Conservation (phyloP, 2,113 vertebrate genomes). For the Hippocampus zosterae region DNA sequence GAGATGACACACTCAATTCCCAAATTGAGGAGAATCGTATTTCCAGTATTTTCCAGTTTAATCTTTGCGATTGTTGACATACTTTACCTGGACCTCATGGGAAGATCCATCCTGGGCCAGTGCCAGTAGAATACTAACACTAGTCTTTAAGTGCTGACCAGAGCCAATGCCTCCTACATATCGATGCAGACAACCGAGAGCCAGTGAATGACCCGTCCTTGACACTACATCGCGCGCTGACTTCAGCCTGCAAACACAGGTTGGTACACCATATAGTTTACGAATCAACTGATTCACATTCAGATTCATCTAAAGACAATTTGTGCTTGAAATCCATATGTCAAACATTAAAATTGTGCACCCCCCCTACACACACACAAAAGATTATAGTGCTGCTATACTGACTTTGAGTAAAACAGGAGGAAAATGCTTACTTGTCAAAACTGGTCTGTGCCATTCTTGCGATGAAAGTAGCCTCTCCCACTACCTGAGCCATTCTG, state of each 20-base stretch:
- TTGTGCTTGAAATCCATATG: neutral
- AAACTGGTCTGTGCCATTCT: slow-evolving; percentile 98
- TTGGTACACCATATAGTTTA: slow-evolving; percentile 7
- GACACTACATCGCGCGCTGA: slow-evolving; percentile 97
- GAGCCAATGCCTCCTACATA: slow-evolving; percentile 98
- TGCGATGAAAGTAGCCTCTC: slow-evolving; percentile 95
- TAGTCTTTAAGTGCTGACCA: slow-evolving; percentile 98
- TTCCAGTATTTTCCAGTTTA: slow-evolving; percentile 10
- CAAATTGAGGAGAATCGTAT: neutral
- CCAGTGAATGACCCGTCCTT: slow-evolving; percentile 93
- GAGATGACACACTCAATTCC: neutral
- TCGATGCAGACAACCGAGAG: slow-evolving; percentile 94
- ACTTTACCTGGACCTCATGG: slow-evolving; percentile 92
- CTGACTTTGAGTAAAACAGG: slow-evolving; percentile 1
- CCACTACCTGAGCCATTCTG: slow-evolving; percentile 97
- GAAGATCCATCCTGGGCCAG: slow-evolving; percentile 95
- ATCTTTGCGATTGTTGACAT: neutral
- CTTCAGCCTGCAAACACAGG: slow-evolving; percentile 78
- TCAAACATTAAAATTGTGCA: neutral
- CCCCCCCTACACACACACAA: neutral
- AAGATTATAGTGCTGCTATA: neutral
- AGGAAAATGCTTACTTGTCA: slow-evolving; percentile 83
- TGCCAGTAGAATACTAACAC: slow-evolving; percentile 95
- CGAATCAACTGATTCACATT: slow-evolving; percentile 5
- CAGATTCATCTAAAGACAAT: slow-evolving; percentile 5